Evolutionary conservation across 2,888 invertebrate genomes (phyloP).

Genomic region (Coenonympha glycerion): DNA sequence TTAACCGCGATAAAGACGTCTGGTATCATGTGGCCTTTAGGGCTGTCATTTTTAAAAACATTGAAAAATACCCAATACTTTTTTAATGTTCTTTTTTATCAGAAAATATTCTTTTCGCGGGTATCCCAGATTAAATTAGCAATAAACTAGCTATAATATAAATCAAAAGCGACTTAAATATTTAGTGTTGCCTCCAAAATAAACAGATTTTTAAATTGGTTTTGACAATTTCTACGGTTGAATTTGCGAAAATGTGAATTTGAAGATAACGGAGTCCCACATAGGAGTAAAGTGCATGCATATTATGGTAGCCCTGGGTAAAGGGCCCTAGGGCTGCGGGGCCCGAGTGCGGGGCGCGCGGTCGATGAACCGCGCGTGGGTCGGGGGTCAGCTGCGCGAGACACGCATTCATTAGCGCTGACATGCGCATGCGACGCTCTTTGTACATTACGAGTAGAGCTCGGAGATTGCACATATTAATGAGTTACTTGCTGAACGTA

Average conservation of each 20-base stretch:
- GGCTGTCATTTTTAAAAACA: background rate
- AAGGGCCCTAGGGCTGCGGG: slow-evolving; percentile 31
- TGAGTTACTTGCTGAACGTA: slow-evolving; percentile 13
- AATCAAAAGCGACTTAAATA: too few species aligned
- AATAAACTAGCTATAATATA: too few species aligned
- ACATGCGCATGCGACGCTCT: slow-evolving; percentile 47
- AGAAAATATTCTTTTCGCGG: too few species aligned
- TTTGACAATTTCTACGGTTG: too few species aligned
- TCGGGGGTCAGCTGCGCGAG: slow-evolving; percentile 72
- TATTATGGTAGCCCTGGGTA: slow-evolving; percentile 37
- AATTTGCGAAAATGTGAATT: too few species aligned
- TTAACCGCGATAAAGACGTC: slow-evolving; percentile 55
- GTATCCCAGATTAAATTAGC: too few species aligned
- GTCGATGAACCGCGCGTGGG: slow-evolving; percentile 68
- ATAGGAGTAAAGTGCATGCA: too few species aligned
- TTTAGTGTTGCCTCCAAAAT: too few species aligned
- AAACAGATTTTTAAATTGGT: too few species aligned
- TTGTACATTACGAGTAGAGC: slow-evolving; percentile 17
- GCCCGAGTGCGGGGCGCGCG: slow-evolving; percentile 48
- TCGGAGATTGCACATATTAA: slow-evolving; percentile 12
- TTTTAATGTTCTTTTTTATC: too few species aligned
- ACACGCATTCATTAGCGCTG: slow-evolving; percentile 66
- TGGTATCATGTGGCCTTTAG: slow-evolving; percentile 33
- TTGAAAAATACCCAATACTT: too few species aligned
- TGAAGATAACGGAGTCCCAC: too few species aligned